phyloP scores from a whole-genome alignment of 2,888 invertebrate genomes.

The Macaria liturata region DNA sequence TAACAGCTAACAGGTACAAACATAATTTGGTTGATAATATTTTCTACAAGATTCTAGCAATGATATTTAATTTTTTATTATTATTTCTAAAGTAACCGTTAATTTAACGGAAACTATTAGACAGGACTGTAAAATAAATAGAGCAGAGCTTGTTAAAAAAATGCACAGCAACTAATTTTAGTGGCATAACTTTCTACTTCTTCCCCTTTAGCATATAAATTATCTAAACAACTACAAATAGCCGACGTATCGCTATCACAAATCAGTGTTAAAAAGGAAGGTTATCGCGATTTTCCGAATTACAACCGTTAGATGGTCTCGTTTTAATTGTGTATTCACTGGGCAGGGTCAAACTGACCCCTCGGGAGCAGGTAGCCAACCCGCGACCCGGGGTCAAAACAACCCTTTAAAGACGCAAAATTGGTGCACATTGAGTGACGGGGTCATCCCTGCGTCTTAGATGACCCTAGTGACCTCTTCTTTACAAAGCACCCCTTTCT shows the following conservation, averaged over 20 bases:
- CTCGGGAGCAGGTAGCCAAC: conserved; percentile 72
- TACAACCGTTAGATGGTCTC: conserved; percentile 72
- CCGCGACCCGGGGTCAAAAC: conserved; percentile 74
- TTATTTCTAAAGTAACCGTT: neutral
- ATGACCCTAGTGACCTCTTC: conserved; percentile 77
- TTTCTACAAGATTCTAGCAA: neutral
- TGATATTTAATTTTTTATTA: neutral
- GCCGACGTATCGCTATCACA: conserved; percentile 48
- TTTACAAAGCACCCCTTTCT: conserved; percentile 74
- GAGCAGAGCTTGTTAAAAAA: too few species aligned
- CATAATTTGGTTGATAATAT: too few species aligned
- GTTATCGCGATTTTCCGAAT: conserved; percentile 76
- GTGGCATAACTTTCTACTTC: conserved; percentile 2
- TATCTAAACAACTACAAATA: conserved; percentile 54
- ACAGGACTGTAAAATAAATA: too few species aligned
- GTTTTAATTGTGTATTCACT: conserved; percentile 76
- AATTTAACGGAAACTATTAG: neutral
- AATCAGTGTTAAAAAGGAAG: conserved; percentile 54
- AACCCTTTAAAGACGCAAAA: conserved; percentile 80
- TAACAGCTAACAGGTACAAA: too few species aligned
- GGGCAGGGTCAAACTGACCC: conserved; percentile 63
- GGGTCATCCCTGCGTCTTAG: conserved; percentile 73
- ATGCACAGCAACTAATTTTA: neutral
- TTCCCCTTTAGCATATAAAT: conserved; percentile 35
- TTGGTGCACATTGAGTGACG: conserved; percentile 79